Evolutionary conservation across 2,888 invertebrate species (phyloP).

Genomic region (Anthrax anthrax): DNA sequence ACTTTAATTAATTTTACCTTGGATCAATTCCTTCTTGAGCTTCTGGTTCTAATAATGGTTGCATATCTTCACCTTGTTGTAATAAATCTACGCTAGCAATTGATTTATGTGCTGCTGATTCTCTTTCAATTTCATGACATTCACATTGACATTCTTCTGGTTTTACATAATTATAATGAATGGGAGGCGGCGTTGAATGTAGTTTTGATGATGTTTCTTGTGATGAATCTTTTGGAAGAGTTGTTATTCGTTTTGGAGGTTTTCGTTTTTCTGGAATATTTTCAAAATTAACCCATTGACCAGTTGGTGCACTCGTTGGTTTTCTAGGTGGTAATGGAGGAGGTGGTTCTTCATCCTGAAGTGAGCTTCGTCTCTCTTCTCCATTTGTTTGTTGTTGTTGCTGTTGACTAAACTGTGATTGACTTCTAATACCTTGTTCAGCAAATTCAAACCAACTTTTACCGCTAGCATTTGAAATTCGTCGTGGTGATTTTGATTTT

Average conservation of each 20-base stretch:
- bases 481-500: slow-evolving; percentile 39
- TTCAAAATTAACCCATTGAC: slow-evolving; percentile 75
- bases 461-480: slow-evolving; percentile 35
- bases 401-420: not conserved
- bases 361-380: slow-evolving; percentile 6
- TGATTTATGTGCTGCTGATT: slow-evolving; percentile 21
- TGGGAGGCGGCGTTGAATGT: slow-evolving; percentile 19
- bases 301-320: slow-evolving; percentile 25
- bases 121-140: slow-evolving; percentile 51
- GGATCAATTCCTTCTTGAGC: slow-evolving; percentile 28
- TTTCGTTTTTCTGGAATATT: slow-evolving; percentile 72
- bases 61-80: slow-evolving; percentile 36
- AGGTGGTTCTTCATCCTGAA: slow-evolving; percentile 26
- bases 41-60: slow-evolving; percentile 36
- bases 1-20: slow-evolving; percentile 18
- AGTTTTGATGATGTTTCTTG: slow-evolving; percentile 21
- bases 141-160: slow-evolving; percentile 80
- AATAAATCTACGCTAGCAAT: slow-evolving; percentile 26
- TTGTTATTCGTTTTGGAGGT: slow-evolving; percentile 69
- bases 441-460: slow-evolving; percentile 49
- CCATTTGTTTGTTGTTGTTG: not conserved
- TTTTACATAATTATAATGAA: slow-evolving; percentile 65
- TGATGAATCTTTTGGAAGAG: slow-evolving; percentile 44
- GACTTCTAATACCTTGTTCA: slow-evolving; percentile 41
- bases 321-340: slow-evolving; percentile 37